Base-by-base conservation (phyloP, 2,888 invertebrate species). In the Pristionchus mayeri region DNA sequence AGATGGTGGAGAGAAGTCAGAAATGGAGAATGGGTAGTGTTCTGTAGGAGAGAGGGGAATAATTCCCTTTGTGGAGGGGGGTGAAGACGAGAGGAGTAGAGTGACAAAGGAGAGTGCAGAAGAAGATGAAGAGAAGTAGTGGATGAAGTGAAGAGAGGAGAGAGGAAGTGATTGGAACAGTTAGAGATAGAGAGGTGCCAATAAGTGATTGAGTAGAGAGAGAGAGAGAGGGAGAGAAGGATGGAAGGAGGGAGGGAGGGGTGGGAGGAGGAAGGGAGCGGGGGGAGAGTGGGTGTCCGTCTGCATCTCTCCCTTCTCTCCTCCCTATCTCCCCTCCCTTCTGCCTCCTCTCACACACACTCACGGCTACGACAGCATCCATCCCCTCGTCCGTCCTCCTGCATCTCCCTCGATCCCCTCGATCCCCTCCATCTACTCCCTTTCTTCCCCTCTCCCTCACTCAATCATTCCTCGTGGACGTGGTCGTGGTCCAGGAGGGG, bases 401-500 rank as follows among this genome's bases (percentile, higher is more conserved):
- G 37, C 44, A 75, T 81, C 84, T 60, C n/a, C n/a, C n/a, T n/a
- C n/a, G n/a, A n/a, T n/a, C n/a, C n/a, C n/a, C n/a, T n/a, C n/a
- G n/a, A n/a, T n/a, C n/a, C n/a, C n/a, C n/a, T n/a, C n/a, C 67
- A 63, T 57, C 84, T 76, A 40, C 18, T 78, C 34, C 44, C 44
- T 60, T 63, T 52, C 75, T 30, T 80, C 84, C 60, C 34, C 18
- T 7, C 21, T n/a, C 21, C 63, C 63, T 4, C 50, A 27, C 30
- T 37, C 40, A 54, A 71, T 37, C 67, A 83, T 83, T 83, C 83
- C 67, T 16, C 83, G 83, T 2, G 82, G 82, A 48, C 82, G 82
- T 21, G 82, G 82, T n/a, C 40, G 82, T 4, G 83, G 83, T 21
- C 16, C 30, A 16, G 63, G 48, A 27, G 34, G 63, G 2, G 63